These are phyloP conservation scores for Tenthredo amoena DNA, from an alignment of 2,888 invertebrate genomes.

Conservation along the genomic window DNA sequence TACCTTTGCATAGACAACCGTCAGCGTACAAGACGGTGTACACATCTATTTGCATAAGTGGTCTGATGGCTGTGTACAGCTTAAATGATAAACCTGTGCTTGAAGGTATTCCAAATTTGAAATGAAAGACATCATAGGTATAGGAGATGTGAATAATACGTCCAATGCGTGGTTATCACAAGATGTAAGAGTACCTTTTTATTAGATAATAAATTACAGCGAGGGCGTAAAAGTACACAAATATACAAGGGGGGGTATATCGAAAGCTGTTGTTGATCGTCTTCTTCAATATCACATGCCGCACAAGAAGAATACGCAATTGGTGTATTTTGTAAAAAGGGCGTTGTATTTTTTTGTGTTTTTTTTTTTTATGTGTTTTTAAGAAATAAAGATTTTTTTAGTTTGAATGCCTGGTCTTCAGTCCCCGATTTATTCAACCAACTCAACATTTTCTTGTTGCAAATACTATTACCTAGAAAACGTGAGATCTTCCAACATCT, in stretches of 20 bases:
- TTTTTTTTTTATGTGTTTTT: conserved; percentile 38
- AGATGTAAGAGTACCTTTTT: conserved; percentile 73
- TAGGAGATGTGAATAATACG: background rate
- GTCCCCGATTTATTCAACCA: conserved; percentile 62
- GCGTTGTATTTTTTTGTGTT: conserved; percentile 55
- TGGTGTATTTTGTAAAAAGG: conserved; percentile 52
- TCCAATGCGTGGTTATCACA: conserved; percentile 68
- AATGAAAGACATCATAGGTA: background rate
- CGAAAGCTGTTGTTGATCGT: conserved; percentile 54
- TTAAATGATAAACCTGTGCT: background rate
- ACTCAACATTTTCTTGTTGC: background rate
- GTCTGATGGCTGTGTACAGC: background rate
- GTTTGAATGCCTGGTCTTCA: conserved; percentile 66
- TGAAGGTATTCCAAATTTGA: background rate
- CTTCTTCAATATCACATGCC: conserved; percentile 70
- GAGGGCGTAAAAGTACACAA: conserved; percentile 57
- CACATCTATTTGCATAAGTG: background rate
- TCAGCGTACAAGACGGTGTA: background rate
- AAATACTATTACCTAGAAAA: background rate
- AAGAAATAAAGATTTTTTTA: conserved; percentile 54
- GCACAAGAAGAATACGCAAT: conserved; percentile 62
- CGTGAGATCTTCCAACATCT: background rate
- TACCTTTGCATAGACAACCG: background rate
- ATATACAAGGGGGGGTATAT: conserved; percentile 62
- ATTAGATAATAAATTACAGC: conserved; percentile 76